Evolutionary conservation across 2,888 invertebrate species (phyloP).

Genomic region (Conistra vaccinii): DNA sequence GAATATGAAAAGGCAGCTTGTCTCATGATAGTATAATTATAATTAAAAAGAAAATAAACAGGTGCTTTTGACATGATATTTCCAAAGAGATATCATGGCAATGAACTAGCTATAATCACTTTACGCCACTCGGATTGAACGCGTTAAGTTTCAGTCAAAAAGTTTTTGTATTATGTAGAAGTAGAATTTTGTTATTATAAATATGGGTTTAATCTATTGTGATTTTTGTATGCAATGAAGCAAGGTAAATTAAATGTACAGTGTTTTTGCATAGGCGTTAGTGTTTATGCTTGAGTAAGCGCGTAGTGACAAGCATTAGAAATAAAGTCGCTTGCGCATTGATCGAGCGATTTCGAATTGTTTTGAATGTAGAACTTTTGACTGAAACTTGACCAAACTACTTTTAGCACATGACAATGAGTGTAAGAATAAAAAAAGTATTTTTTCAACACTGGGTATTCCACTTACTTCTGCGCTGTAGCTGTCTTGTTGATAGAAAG

Average conservation of each 20-base stretch:
- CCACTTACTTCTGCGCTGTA: constrained; percentile 93
- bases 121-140: constrained; percentile 73
- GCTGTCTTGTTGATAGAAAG: constrained; percentile 96
- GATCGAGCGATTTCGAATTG: background rate
- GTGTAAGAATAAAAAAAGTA: constrained; percentile 57
- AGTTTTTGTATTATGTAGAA: background rate
- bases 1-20: constrained; percentile 53
- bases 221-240: constrained; percentile 16
- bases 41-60: constrained; percentile 53
- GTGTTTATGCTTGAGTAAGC: constrained; percentile 27
- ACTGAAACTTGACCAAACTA: constrained; percentile 73
- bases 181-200: background rate
- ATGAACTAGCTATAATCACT: constrained; percentile 70
- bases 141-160: constrained; percentile 65
- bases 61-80: constrained; percentile 58
- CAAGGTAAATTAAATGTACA: constrained; percentile 15
- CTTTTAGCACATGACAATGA: constrained; percentile 71
- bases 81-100: constrained; percentile 52
- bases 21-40: constrained; percentile 39
- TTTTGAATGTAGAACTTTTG: constrained; percentile 44
- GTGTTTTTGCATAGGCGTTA: constrained; percentile 11
- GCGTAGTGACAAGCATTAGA: constrained; percentile 24
- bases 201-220: background rate
- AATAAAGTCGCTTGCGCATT: constrained; percentile 16
- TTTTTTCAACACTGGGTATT: background rate